These are phyloP conservation scores for Neoseiulus cucumeris DNA, from an alignment of 1,140 invertebrate species.

Conservation along the genomic window DNA sequence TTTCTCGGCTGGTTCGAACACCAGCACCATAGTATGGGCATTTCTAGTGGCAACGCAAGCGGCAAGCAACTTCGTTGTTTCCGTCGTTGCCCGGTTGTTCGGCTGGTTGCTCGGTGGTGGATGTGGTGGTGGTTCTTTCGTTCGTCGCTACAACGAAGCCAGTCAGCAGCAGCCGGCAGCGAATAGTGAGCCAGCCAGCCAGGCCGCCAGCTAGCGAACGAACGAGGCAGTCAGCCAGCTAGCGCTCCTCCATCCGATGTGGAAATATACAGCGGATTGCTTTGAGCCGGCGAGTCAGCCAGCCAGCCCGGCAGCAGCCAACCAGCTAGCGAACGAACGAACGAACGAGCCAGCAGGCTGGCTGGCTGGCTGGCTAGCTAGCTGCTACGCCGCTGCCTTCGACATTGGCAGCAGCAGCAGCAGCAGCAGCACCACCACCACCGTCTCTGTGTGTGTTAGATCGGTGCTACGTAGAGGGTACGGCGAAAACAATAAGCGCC, in stretches of 20 bases:
- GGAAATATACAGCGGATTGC: too few species aligned
- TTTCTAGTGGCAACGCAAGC: too few species aligned
- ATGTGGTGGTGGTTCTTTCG: neutral
- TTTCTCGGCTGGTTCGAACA: too few species aligned
- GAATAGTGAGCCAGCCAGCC: neutral
- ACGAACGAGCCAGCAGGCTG: neutral
- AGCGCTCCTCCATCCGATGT: neutral
- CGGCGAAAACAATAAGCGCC: too few species aligned
- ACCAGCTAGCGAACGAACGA: neutral
- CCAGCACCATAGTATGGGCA: too few species aligned
- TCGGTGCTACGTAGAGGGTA: too few species aligned
- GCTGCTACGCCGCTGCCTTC: neutral
- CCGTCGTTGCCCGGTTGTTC: neutral
- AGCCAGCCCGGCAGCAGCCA: neutral
- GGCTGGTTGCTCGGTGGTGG: neutral
- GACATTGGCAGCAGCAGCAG: neutral
- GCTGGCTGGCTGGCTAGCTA: neutral
- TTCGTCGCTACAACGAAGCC: neutral
- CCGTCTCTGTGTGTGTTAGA: neutral
- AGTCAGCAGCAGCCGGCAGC: constrained; percentile 3
- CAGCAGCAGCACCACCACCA: neutral
- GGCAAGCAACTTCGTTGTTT: too few species aligned
- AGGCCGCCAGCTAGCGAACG: neutral
- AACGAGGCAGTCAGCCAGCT: neutral
- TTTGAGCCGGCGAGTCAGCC: neutral